A percentile compares a stretch with the other conserved stretches of the same genome.
phyloP scores from a whole-genome alignment of 2,113 vertebrate species.

The Nannospalax galili region DNA sequence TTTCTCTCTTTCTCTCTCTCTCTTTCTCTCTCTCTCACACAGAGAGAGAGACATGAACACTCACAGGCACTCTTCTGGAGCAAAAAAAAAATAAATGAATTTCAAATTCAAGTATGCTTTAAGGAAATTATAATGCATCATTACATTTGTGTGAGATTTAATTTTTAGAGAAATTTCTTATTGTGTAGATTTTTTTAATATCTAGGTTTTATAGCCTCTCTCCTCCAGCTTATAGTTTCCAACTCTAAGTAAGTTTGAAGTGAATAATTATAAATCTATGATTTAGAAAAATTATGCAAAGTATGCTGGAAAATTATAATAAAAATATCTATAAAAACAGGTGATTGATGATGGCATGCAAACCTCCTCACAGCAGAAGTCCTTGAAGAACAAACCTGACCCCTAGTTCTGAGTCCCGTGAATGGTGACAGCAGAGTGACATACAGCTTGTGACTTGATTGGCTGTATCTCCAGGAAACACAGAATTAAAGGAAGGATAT shows the following conservation, averaged over 20 bases:
- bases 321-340: not conserved
- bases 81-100: not conserved
- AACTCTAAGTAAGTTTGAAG: not conserved
- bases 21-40: no score
- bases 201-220: not conserved
- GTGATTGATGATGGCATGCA: not conserved
- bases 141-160: no score
- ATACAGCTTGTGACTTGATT: slow-evolving; percentile 62
- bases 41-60: no score
- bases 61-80: rapidly evolving
- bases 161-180: not conserved
- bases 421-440: slow-evolving; percentile 51
- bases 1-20: no score
- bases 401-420: slow-evolving; percentile 29
- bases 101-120: not conserved
- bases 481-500: slow-evolving; percentile 75
- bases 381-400: slow-evolving; percentile 65
- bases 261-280: not conserved
- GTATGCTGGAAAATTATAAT: not conserved
- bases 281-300: not conserved
- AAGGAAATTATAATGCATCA: not conserved
- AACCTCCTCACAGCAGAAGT: not conserved
- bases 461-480: slow-evolving; percentile 49
- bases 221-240: not conserved
- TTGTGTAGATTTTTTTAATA: not conserved